phyloP scores from a whole-genome alignment of 2,888 invertebrate genomes.

The Celastrina argiolus region DNA sequence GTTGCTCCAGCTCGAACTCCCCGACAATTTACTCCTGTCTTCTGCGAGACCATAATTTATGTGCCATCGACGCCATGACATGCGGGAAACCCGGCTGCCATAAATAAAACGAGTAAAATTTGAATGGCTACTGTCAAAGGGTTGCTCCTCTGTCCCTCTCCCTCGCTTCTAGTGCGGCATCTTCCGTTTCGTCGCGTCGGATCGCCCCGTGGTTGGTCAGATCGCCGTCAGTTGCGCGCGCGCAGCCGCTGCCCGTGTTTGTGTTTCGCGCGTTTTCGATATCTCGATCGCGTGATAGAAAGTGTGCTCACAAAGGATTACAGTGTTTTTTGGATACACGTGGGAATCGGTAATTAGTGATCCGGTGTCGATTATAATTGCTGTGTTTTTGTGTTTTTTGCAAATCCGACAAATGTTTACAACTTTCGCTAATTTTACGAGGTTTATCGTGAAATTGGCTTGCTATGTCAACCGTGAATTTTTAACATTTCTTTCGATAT shows the following conservation, averaged over 20 bases:
- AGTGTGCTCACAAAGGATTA: conserved; percentile 41
- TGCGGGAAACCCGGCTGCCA: conserved; percentile 45
- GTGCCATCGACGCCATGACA: conserved; percentile 41
- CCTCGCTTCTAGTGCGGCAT: conserved; percentile 38
- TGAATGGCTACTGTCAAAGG: conserved; percentile 46
- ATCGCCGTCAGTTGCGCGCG: conserved; percentile 62
- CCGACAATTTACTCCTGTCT: neutral
- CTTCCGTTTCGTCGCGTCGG: conserved; percentile 44
- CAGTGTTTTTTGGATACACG: conserved; percentile 40
- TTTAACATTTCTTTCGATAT: neutral
- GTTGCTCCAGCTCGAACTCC: neutral
- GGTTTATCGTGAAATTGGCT: neutral
- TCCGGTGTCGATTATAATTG: neutral
- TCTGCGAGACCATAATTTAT: conserved; percentile 24
- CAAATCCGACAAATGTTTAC: neutral
- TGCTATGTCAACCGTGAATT: neutral
- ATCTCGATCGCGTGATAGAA: conserved; percentile 35
- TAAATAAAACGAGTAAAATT: conserved; percentile 44
- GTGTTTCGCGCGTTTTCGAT: conserved; percentile 41
- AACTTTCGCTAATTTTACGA: neutral
- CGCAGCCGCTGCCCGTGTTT: conserved; percentile 57
- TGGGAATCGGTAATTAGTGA: conserved; percentile 35
- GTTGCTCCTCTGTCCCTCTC: conserved; percentile 43
- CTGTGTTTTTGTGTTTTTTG: neutral
- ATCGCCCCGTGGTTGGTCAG: conserved; percentile 50